A percentile compares a stretch with the other conserved stretches of the same genome.
phyloP scores from a whole-genome alignment of 2,888 invertebrate species.

The Chrysina gloriosa region DNA sequence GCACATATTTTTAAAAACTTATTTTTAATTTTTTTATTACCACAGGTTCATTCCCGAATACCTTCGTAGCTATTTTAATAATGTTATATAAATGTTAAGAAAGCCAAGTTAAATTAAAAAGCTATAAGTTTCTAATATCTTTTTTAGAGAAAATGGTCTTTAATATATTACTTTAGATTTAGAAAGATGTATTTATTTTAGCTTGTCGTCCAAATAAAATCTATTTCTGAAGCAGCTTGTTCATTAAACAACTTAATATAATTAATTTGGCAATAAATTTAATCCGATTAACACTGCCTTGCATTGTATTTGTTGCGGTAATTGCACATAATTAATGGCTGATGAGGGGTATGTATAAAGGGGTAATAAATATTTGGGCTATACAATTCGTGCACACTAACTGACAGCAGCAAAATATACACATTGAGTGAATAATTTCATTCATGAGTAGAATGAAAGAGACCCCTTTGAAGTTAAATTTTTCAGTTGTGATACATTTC shows the following conservation, averaged over 20 bases:
- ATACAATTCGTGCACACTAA: not conserved
- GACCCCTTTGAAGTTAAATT: too few relatives aligned
- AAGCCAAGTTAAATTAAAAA: slow-evolving; percentile 25
- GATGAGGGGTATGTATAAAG: not conserved
- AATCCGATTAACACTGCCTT: not conserved
- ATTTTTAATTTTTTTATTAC: slow-evolving; percentile 31
- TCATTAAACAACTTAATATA: not conserved
- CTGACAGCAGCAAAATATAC: not conserved
- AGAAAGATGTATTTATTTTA: too few relatives aligned
- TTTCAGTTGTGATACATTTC: too few relatives aligned
- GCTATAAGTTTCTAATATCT: not conserved
- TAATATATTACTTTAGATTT: not conserved
- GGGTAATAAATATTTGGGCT: not conserved
- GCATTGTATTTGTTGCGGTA: not conserved
- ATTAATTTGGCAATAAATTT: not conserved
- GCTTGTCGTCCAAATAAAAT: too few relatives aligned
- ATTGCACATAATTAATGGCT: not conserved
- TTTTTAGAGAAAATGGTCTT: not conserved
- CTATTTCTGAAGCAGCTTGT: too few relatives aligned
- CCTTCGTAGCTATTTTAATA: slow-evolving; percentile 9
- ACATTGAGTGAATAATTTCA: not conserved
- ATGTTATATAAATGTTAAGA: slow-evolving; percentile 16
- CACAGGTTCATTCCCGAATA: not conserved
- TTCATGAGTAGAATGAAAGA: not conserved
- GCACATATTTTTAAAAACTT: slow-evolving; percentile 9